Conservation (phyloP, 2,888 invertebrate species). For the Habroteleia sp. region DNA sequence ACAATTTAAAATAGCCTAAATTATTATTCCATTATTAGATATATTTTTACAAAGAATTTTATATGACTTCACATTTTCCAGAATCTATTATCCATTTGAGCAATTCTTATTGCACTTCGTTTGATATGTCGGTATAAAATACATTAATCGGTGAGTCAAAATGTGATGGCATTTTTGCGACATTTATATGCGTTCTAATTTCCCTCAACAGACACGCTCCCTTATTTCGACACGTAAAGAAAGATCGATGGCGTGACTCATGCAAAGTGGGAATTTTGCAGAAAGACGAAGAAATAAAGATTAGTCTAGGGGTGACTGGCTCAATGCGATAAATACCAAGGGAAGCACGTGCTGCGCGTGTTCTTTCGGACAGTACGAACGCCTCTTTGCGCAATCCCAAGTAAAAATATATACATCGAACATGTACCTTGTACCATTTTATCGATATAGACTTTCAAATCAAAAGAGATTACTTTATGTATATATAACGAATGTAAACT, state of each 20-base stretch:
- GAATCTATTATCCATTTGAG: too few relatives aligned
- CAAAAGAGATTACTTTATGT: too few relatives aligned
- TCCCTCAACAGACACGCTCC: slow-evolving; percentile 29
- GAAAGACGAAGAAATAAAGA: slow-evolving; percentile 61
- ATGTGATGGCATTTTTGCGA: slow-evolving; percentile 38
- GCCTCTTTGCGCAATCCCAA: slow-evolving; percentile 30
- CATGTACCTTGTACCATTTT: slow-evolving; percentile 14
- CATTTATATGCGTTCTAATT: slow-evolving; percentile 53
- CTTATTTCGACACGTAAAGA: slow-evolving; percentile 38
- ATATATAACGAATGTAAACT: too few relatives aligned
- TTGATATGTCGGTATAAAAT: too few relatives aligned
- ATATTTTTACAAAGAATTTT: too few relatives aligned
- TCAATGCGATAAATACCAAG: slow-evolving; percentile 52
- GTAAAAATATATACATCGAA: slow-evolving; percentile 32
- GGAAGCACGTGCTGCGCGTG: slow-evolving; percentile 58
- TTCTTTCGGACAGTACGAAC: slow-evolving; percentile 31
- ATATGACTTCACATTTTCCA: too few relatives aligned
- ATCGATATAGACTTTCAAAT: too few relatives aligned
- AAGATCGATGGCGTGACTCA: slow-evolving; percentile 62
- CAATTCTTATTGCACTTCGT: too few relatives aligned
- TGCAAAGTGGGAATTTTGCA: slow-evolving; percentile 54
- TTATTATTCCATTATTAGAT: too few relatives aligned
- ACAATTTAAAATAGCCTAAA: too few relatives aligned
- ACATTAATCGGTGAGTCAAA: slow-evolving; percentile 1
- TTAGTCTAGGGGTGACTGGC: slow-evolving; percentile 60